Percentiles rank a stretch among this genome's conserved stretches.
These are phyloP conservation scores for Hypotaenidia okinawae DNA, from an alignment of 2,797 vertebrate species.

Conservation along the genomic window DNA sequence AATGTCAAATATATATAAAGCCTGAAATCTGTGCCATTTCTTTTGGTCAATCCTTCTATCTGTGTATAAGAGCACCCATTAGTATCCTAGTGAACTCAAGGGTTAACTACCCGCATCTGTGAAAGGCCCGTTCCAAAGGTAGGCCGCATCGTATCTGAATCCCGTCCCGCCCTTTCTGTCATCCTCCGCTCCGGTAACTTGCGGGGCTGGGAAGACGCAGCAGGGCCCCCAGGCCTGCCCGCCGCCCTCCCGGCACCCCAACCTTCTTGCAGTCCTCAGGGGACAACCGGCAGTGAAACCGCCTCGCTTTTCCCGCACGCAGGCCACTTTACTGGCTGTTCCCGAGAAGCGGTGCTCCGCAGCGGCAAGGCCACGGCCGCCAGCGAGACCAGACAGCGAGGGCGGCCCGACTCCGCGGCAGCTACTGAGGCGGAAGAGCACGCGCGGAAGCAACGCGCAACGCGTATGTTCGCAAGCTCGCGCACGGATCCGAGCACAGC, in stretches of 20 bases:
- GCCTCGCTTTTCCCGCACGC: accelerated
- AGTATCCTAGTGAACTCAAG: background rate
- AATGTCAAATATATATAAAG: background rate
- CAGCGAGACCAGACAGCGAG: too few relatives aligned
- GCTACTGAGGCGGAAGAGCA: too few relatives aligned
- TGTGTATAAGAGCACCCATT: accelerated
- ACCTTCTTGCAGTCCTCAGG: accelerated
- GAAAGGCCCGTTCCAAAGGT: background rate
- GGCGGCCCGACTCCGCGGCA: too few relatives aligned
- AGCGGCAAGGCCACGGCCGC: too few relatives aligned
- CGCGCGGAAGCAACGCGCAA: too few relatives aligned
- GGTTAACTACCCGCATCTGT: too few relatives aligned
- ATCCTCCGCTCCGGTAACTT: background rate
- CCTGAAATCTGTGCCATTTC: too few relatives aligned
- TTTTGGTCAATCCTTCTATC: background rate
- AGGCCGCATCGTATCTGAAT: background rate
- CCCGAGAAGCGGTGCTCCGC: background rate
- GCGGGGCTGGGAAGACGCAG: background rate
- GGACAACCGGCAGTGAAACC: accelerated
- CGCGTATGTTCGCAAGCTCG: background rate
- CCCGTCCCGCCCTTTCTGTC: background rate
- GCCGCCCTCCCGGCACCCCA: background rate
- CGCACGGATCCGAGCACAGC: background rate
- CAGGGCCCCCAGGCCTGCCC: accelerated
- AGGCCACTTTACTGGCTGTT: background rate